Evolutionary conservation across 2,113 vertebrate genomes (phyloP).

Genomic region (Triplophysa rosa): DNA sequence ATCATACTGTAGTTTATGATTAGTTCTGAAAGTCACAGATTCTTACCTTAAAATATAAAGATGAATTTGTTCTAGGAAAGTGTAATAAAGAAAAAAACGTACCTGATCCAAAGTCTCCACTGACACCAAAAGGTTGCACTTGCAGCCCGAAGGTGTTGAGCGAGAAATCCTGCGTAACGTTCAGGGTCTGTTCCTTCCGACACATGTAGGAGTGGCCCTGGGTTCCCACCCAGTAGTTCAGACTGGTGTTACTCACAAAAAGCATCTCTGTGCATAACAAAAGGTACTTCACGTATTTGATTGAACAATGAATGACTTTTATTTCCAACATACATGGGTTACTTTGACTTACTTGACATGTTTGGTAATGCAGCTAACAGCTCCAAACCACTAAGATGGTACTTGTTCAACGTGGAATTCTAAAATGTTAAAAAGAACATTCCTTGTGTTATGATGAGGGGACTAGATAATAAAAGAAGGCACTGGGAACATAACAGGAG

Average conservation of each 20-base stretch:
- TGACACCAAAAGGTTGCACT: conserved; percentile 87
- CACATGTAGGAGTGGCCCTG: conserved; percentile 90
- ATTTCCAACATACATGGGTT: not conserved
- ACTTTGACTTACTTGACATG: conserved; percentile 66
- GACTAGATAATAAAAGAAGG: not conserved
- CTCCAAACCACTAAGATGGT: conserved; percentile 66
- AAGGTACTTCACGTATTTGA: not conserved
- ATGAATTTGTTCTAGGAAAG: not conserved
- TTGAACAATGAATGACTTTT: no score
- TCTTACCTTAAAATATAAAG: no score
- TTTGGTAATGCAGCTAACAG: conserved; percentile 64
- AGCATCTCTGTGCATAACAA: conserved; percentile 52
- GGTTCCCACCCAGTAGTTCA: conserved; percentile 81
- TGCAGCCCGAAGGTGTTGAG: conserved; percentile 85
- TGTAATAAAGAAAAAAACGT: conserved; percentile 48
- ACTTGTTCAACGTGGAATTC: conserved; percentile 73
- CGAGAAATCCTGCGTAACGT: conserved; percentile 65
- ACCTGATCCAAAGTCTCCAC: conserved; percentile 86
- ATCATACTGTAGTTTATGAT: no score
- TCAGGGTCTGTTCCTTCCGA: conserved; percentile 77
- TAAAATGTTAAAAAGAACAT: conserved; percentile 46
- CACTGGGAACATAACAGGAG: not conserved
- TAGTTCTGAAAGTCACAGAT: no score
- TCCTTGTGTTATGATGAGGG: not conserved
- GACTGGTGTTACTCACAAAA: conserved; percentile 65